Percentiles rank a stretch among this genome's conserved stretches.
phyloP scores from a whole-genome alignment of 1,140 invertebrate species.

The Carcinoscorpius rotundicauda region DNA sequence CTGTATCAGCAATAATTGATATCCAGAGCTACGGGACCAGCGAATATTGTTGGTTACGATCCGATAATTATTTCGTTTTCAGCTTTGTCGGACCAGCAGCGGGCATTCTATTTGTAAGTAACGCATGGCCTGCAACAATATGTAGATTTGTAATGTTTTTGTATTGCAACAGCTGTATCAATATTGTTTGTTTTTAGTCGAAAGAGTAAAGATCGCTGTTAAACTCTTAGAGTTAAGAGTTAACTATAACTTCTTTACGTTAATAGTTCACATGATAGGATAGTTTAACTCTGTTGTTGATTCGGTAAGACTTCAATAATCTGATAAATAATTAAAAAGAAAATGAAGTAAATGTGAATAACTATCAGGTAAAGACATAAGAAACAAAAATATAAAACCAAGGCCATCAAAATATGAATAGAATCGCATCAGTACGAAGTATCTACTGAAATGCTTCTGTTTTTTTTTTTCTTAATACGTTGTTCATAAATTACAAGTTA shows the following conservation, averaged over 20 bases:
- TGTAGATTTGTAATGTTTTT: too few relatives aligned
- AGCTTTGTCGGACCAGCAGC: constrained; percentile 82
- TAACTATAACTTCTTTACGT: too few relatives aligned
- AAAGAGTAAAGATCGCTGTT: too few relatives aligned
- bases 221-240: too few relatives aligned
- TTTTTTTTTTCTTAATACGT: not conserved
- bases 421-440: not conserved
- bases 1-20: constrained; percentile 60
- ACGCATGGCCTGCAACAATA: too few relatives aligned
- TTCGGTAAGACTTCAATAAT: not conserved
- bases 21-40: constrained; percentile 73
- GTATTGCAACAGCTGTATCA: too few relatives aligned
- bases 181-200: too few relatives aligned
- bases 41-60: constrained; percentile 73
- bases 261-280: too few relatives aligned
- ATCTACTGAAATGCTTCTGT: not conserved
- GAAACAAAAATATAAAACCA: not conserved
- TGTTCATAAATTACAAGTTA: not conserved
- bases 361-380: not conserved
- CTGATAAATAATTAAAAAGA: too few relatives aligned
- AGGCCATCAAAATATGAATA: not conserved
- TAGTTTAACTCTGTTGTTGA: not conserved
- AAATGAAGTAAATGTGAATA: not conserved
- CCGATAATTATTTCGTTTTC: constrained; percentile 77
- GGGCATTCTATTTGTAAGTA: constrained; percentile 49